These are phyloP conservation scores for Dexiosoma caninum DNA, from an alignment of 2,888 invertebrate species.

Conservation along the genomic window DNA sequence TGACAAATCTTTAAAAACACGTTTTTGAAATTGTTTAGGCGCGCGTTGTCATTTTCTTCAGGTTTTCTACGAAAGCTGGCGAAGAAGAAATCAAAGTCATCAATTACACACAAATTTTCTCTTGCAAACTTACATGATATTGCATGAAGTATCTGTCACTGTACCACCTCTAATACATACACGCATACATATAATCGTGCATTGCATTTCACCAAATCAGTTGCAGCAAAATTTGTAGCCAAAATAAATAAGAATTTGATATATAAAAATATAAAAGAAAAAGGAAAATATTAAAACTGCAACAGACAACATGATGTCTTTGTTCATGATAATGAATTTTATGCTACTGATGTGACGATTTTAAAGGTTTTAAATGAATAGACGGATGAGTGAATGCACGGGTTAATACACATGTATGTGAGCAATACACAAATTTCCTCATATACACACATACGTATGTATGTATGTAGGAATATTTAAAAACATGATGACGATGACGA, in stretches of 20 bases:
- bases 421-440: constrained; percentile 5
- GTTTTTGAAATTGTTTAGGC: too few species aligned
- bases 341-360: constrained; percentile 45
- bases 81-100: too few species aligned
- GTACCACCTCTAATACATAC: background rate
- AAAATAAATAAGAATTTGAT: background rate
- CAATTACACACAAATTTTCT: too few species aligned
- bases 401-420: constrained; percentile 5
- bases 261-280: constrained; percentile 26
- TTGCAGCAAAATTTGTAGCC: constrained; percentile 32
- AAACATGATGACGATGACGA: constrained; percentile 24
- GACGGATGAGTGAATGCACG: background rate
- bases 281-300: constrained; percentile 14
- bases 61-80: too few species aligned
- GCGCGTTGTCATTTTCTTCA: too few species aligned
- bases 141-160: background rate
- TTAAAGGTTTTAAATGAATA: constrained; percentile 23
- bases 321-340: constrained; percentile 56
- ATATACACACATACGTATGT: too few species aligned
- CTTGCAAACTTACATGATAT: background rate
- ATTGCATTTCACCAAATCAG: constrained; percentile 54
- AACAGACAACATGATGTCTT: constrained; percentile 56
- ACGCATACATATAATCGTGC: constrained; percentile 22
- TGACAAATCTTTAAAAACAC: too few species aligned
- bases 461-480: too few species aligned